These are phyloP conservation scores for Lomographa bimaculata DNA, from an alignment of 2,888 invertebrate genomes.

Conservation along the genomic window DNA sequence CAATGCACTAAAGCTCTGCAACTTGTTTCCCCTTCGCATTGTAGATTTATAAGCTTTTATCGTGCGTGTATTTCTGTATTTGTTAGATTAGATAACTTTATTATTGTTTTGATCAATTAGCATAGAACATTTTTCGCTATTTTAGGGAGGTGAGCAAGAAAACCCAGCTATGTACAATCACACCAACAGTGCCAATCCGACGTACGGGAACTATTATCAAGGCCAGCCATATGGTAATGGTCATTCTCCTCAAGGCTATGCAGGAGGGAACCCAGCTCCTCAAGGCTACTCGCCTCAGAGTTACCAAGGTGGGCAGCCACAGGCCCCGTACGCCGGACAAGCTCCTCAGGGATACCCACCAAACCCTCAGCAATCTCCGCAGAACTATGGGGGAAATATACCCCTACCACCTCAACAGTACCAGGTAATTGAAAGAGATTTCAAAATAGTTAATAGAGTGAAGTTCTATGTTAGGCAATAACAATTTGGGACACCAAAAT, in stretches of 20 bases:
- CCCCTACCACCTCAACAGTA: slow-evolving; percentile 79
- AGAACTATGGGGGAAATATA: slow-evolving; percentile 70
- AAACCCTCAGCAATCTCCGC: slow-evolving; percentile 71
- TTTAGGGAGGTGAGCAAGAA: slow-evolving; percentile 77
- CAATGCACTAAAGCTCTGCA: not conserved
- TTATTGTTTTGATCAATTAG: no score
- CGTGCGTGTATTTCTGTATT: no score
- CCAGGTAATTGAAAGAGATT: no score
- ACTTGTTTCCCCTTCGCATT: no score
- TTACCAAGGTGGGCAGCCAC: slow-evolving; percentile 62
- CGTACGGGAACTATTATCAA: slow-evolving; percentile 75
- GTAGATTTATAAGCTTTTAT: no score
- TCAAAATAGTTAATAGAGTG: no score
- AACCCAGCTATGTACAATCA: slow-evolving; percentile 74
- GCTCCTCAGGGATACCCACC: slow-evolving; percentile 67
- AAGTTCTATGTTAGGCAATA: no score
- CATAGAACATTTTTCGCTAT: no score
- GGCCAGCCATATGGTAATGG: slow-evolving; percentile 76
- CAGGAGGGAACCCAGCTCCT: slow-evolving; percentile 60
- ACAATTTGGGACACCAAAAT: no score
- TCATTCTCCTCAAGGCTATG: slow-evolving; percentile 74
- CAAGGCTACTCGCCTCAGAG: slow-evolving; percentile 73
- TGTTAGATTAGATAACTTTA: no score
- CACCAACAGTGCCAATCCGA: slow-evolving; percentile 64
- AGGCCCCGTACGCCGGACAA: slow-evolving; percentile 59